phyloP scores from a whole-genome alignment of 2,797 vertebrate genomes.

The Naso thynnoides region DNA sequence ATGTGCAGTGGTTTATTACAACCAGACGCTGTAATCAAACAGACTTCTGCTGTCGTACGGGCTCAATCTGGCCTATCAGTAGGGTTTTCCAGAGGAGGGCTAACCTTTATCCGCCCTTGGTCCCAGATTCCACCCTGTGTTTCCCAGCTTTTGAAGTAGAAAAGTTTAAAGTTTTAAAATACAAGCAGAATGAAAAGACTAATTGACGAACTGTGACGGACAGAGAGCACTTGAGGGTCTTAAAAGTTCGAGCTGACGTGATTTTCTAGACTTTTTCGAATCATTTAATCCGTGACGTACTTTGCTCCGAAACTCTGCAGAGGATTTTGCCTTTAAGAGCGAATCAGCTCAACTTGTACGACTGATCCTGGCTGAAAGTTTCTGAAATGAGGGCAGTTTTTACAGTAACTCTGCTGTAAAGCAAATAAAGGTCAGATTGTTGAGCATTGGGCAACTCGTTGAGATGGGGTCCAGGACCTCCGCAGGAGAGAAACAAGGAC shows the following conservation, averaged over 20 bases:
- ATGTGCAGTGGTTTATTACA: slow-evolving; percentile 42
- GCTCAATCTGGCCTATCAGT: slow-evolving; percentile 50
- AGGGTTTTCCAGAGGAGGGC: slow-evolving; percentile 52
- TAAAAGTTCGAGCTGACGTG: slow-evolving; percentile 37
- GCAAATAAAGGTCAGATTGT: slow-evolving; percentile 75
- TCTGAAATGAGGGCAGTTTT: slow-evolving; percentile 57
- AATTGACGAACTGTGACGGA: slow-evolving; percentile 24
- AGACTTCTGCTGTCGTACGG: slow-evolving; percentile 9
- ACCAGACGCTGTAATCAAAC: slow-evolving; percentile 38
- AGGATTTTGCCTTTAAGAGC: slow-evolving; percentile 46
- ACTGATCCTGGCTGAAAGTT: slow-evolving; percentile 41
- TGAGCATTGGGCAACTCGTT: slow-evolving; percentile 57
- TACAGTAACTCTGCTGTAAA: slow-evolving; percentile 59
- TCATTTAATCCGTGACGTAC: slow-evolving; percentile 41
- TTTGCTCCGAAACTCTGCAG: slow-evolving; percentile 31
- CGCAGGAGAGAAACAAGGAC: slow-evolving; percentile 73
- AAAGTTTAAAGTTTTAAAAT: slow-evolving; percentile 22
- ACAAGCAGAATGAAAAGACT: slow-evolving; percentile 38
- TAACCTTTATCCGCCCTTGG: slow-evolving; percentile 48
- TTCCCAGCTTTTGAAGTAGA: slow-evolving; percentile 49
- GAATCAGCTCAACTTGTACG: slow-evolving; percentile 34
- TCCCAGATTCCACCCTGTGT: slow-evolving; percentile 48
- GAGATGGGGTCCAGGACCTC: slow-evolving; percentile 68
- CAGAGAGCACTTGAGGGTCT: slow-evolving; percentile 9
- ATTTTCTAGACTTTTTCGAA: neutral